These are phyloP conservation scores for Sinohyriopsis cumingii DNA, from an alignment of 2,888 invertebrate species.

Conservation along the genomic window DNA sequence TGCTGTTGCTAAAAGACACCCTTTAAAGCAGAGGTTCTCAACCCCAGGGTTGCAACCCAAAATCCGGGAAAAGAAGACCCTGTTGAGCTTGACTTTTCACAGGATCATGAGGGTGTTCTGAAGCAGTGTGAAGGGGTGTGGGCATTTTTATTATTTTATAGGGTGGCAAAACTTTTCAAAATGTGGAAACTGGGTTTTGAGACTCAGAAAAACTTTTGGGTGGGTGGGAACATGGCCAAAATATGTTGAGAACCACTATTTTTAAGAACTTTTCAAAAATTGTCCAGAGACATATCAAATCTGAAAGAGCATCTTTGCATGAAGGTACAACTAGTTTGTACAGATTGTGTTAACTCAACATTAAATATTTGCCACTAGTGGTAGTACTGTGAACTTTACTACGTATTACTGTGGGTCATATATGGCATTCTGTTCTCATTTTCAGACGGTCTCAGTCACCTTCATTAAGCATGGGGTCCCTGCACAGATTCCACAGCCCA, in stretches of 20 bases:
- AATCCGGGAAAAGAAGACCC: too few relatives aligned
- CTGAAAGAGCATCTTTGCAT: not conserved
- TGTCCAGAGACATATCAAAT: not conserved
- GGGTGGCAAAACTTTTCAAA: too few relatives aligned
- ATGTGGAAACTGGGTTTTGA: too few relatives aligned
- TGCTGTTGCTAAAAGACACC: constrained; percentile 43
- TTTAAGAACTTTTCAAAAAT: not conserved
- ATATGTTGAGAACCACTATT: too few relatives aligned
- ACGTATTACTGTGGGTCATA: not conserved
- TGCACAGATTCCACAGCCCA: constrained; percentile 61
- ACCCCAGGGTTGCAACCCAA: too few relatives aligned
- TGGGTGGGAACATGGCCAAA: too few relatives aligned
- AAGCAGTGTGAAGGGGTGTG: too few relatives aligned
- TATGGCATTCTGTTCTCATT: constrained; percentile 2
- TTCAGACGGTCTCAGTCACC: constrained; percentile 74
- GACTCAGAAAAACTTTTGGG: too few relatives aligned
- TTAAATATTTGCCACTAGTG: not conserved
- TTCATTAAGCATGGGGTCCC: constrained; percentile 50
- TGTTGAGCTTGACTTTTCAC: too few relatives aligned
- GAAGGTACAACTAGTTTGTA: not conserved
- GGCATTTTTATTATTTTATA: too few relatives aligned
- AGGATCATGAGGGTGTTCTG: too few relatives aligned
- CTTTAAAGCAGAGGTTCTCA: not conserved
- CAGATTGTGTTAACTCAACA: not conserved
- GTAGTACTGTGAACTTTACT: not conserved